Evolutionary conservation across 2,888 invertebrate species (phyloP), one percentile per base, ranked within the genome.

Genomic region (Eupithecia subfuscata): DNA sequence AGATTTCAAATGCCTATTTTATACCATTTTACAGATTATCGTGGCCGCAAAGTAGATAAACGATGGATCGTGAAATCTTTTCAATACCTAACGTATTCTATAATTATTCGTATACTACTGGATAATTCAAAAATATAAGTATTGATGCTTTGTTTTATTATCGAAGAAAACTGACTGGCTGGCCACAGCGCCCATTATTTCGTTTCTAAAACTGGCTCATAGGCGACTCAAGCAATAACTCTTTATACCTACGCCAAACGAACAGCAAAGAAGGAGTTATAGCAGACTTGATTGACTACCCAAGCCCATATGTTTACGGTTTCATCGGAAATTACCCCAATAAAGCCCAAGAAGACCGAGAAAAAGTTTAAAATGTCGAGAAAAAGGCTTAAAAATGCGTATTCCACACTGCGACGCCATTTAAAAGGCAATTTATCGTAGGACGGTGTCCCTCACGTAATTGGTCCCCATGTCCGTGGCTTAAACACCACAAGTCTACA

Each of bases 391-490:
- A 37, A 40, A 67, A 67, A 67, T 40, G 67, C 22, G 40, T 40
- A 67, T 37, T 40, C 12, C 67, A 40, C 64, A 64, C 67, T 12
- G 40, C 37, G 34, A 40, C 67, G 67, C 67, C 67, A 40, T 67
- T 67, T 71, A 71, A 25, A 30, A 45, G 71, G 9, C 25, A 64
- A 64, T 71, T 64, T 71, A 70, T 70, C 70, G 40, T 14, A 67
- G 22, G 34, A 12, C 63, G 43, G 43, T 63, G 70, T 48, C 48
- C 45, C 22, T 22, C 65, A 52, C 30, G 67, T 74, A 74, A 71
- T 71, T 74, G 67, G 75, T 71, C 48, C 43, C 65, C 37, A 9
- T 63, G 63, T 63, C 68, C 63, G 56, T 60, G 60, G 60, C 60
- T 6, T 64, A 65, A 37, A 67, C 12, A n/a, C 67, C 67, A 67